Evolutionary conservation across 2,888 invertebrate species (phyloP).

Genomic region (Acleris laterana): DNA sequence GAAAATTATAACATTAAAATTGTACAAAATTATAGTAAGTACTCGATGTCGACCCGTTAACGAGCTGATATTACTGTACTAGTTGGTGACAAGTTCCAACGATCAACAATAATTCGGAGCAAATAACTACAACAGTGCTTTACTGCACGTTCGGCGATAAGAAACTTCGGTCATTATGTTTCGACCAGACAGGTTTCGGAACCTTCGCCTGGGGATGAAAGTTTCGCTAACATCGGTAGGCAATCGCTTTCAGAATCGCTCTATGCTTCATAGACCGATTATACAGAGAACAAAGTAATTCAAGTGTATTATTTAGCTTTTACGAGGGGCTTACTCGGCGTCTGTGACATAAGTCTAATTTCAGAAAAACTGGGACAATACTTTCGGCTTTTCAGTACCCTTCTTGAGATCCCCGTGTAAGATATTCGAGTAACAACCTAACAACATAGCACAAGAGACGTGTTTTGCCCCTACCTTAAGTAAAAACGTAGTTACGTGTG

Average conservation of each 20-base stretch:
- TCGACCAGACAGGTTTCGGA: conserved; percentile 28
- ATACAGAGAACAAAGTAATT: conserved; percentile 7
- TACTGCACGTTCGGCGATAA: conserved; percentile 36
- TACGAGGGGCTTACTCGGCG: no score
- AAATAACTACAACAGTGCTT: conserved; percentile 32
- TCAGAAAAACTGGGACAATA: no score
- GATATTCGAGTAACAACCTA: no score
- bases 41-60: no score
- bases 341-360: no score
- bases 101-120: conserved; percentile 16
- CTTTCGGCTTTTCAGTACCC: no score
- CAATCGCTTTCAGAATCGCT: conserved; percentile 34
- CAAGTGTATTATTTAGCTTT: no score
- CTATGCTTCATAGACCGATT: conserved; percentile 9
- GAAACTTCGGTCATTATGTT: conserved; percentile 38
- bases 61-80: no score
- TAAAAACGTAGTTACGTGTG: no score
- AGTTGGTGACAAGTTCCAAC: conserved; percentile 15
- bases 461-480: no score
- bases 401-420: no score
- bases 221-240: conserved; percentile 33
- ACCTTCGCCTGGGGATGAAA: conserved; percentile 30
- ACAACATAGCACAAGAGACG: no score
- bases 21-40: not conserved
- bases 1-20: conserved; percentile 42